phyloP scores from a whole-genome alignment of 2,113 vertebrate genomes.

The Oncorhynchus masou region DNA sequence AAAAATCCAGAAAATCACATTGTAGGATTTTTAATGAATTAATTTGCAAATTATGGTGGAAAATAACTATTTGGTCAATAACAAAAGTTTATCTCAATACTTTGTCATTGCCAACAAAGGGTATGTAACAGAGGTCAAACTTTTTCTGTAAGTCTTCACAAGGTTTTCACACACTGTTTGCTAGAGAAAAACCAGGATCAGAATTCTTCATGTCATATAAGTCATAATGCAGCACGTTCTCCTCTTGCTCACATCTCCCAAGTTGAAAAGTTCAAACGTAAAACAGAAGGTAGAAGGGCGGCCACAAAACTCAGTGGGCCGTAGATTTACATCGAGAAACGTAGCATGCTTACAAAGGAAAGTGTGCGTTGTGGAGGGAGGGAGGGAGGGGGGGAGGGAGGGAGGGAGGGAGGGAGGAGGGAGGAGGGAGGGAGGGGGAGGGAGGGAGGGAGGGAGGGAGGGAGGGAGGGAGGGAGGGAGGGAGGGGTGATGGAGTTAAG shows the following conservation, averaged over 20 bases:
- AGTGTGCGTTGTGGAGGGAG: slow-evolving; percentile 13
- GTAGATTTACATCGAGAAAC: slow-evolving; percentile 54
- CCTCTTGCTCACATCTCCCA: slow-evolving; percentile 18
- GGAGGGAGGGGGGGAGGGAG: neutral
- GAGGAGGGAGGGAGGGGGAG: too few species aligned
- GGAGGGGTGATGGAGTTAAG: slow-evolving; percentile 29
- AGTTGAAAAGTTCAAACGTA: slow-evolving; percentile 70
- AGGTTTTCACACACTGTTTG: too few species aligned
- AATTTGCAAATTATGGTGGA: too few species aligned
- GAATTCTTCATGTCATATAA: slow-evolving; percentile 19
- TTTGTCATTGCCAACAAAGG: too few species aligned
- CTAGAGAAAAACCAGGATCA: neutral
- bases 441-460: neutral
- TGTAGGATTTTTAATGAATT: too few species aligned
- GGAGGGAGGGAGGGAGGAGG: too few species aligned
- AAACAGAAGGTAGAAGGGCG: slow-evolving; percentile 46
- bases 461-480: slow-evolving; percentile 6
- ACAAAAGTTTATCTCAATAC: too few species aligned
- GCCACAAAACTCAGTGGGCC: slow-evolving; percentile 40
- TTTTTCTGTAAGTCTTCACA: too few species aligned
- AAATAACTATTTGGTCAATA: too few species aligned
- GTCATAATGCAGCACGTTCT: neutral
- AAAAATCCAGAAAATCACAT: too few species aligned
- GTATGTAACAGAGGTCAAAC: too few species aligned
- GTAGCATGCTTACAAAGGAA: slow-evolving; percentile 29